These are phyloP conservation scores for Iphiclides podalirius DNA, from an alignment of 2,888 invertebrate genomes.

Conservation along the genomic window DNA sequence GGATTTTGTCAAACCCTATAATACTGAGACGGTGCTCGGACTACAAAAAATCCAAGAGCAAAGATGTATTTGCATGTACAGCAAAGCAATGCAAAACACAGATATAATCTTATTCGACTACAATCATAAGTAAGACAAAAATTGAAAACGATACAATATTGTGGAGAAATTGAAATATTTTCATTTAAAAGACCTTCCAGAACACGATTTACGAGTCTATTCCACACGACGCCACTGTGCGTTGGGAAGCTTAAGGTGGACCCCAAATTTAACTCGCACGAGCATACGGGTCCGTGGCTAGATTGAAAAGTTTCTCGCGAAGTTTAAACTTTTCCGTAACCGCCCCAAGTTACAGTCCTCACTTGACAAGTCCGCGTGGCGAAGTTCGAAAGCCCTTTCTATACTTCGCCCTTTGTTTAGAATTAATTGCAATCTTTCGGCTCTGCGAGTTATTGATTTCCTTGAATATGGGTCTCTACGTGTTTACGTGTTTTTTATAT, in stretches of 20 bases:
- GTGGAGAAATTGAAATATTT: too few species aligned
- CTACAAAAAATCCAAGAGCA: too few species aligned
- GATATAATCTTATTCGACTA: too few species aligned
- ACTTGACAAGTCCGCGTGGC: constrained; percentile 30
- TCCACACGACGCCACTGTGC: too few species aligned
- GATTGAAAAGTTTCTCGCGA: constrained; percentile 64
- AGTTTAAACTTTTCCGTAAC: constrained; percentile 49
- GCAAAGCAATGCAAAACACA: too few species aligned
- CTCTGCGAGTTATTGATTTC: neutral
- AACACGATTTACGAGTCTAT: too few species aligned
- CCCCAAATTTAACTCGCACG: constrained; percentile 42
- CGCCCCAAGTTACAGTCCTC: constrained; percentile 34
- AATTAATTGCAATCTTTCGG: constrained; percentile 20
- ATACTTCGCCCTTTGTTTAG: constrained; percentile 17
- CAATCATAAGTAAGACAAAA: too few species aligned
- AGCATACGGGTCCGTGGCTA: constrained; percentile 46
- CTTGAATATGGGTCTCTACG: neutral
- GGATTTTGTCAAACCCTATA: too few species aligned
- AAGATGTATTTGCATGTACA: too few species aligned
- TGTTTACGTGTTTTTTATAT: neutral
- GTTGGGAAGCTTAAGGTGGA: constrained; percentile 34
- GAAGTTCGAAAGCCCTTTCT: constrained; percentile 31
- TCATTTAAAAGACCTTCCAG: too few species aligned
- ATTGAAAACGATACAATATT: too few species aligned
- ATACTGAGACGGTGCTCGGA: too few species aligned